Evolutionary conservation across 2,797 vertebrate genomes (phyloP), one percentile per base, ranked within the genome.

Genomic region (Adrianichthys oophorus): DNA sequence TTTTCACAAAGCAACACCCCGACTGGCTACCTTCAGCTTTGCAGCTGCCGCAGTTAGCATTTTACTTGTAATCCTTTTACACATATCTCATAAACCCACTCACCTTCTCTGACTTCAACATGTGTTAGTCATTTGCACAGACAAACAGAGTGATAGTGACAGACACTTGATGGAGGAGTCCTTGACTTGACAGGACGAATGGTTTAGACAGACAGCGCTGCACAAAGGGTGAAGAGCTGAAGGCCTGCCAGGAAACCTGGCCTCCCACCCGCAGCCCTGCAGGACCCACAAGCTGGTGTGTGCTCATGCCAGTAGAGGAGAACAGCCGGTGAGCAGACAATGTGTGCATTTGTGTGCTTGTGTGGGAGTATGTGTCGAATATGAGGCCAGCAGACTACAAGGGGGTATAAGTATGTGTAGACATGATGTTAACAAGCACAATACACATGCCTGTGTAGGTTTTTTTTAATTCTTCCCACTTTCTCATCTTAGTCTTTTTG

Each of bases 61-160:
- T 63, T 74, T 61, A 21, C 52, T 54, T 81, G 79, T 87, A 88
- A 88, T 88, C 85, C 82, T 64, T 76, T 88, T 83, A 85, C 77
- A 84, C 40, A 70, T 21, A 21, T 71, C 0, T 48, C 60, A 41
- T 84, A 79, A 85, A 75, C 81, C 83, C 85, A 68, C 72, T 84
- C 79, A 62, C 41, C n/a, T 18, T 18, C 72, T 62, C 59, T 3
- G 71, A 67, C 76, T 66, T n/a, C 75, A 80, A 82, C 80, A 70
- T 81, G 74, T 78, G 82, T 79, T 82, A 69, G 63, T 57, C 49
- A 72, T 83, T 80, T 62, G 69, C 61, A 40, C 50, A 55, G 74
- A 61, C 71, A 71, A 37, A 37, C 74, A 47, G 60, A 56, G 66
- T 14, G 53, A 63, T 62, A 44, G 76, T 69, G 71, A 74, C 75